These are phyloP conservation scores for Thyatira batis DNA, from an alignment of 2,888 invertebrate species.

Conservation along the genomic window DNA sequence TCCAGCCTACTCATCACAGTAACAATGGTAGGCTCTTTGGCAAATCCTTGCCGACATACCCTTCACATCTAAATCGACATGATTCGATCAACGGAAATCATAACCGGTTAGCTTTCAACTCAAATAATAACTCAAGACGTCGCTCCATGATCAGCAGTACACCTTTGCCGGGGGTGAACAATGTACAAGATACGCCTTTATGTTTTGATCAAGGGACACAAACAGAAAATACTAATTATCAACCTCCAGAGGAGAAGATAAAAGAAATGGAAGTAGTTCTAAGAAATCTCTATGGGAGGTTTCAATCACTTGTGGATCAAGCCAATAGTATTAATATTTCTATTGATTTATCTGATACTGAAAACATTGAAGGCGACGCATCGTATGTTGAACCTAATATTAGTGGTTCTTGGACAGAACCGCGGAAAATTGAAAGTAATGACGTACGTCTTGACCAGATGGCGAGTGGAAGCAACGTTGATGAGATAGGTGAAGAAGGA, in stretches of 20 bases:
- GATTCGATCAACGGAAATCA: not conserved
- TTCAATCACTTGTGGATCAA: constrained; percentile 33
- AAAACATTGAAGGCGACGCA: constrained; percentile 22
- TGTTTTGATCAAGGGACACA: constrained; percentile 53
- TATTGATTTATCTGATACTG: constrained; percentile 24
- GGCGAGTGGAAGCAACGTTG: constrained; percentile 1
- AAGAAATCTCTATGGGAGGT: constrained; percentile 40
- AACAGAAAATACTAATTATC: constrained; percentile 33
- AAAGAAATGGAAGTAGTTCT: constrained; percentile 44
- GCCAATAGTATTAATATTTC: constrained; percentile 19
- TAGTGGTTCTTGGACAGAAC: constrained; percentile 21
- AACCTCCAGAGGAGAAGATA: constrained; percentile 33
- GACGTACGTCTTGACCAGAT: not conserved
- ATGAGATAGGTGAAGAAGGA: constrained; percentile 11
- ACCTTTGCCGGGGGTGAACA: constrained; percentile 36
- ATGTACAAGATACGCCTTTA: constrained; percentile 18
- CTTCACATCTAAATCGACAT: not conserved
- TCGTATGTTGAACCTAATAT: constrained; percentile 17
- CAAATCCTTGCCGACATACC: not conserved
- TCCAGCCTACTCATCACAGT: constrained; percentile 10
- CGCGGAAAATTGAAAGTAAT: constrained; percentile 13
- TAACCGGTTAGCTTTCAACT: not conserved
- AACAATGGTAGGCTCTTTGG: not conserved
- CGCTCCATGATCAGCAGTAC: constrained; percentile 46
- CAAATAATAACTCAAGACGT: constrained; percentile 18